A percentile compares a stretch with the other conserved stretches of the same genome.
Evolutionary conservation across 35 echinoderm and acorn worm genomes (phyloP).

Genomic region (Chiridota heheva): DNA sequence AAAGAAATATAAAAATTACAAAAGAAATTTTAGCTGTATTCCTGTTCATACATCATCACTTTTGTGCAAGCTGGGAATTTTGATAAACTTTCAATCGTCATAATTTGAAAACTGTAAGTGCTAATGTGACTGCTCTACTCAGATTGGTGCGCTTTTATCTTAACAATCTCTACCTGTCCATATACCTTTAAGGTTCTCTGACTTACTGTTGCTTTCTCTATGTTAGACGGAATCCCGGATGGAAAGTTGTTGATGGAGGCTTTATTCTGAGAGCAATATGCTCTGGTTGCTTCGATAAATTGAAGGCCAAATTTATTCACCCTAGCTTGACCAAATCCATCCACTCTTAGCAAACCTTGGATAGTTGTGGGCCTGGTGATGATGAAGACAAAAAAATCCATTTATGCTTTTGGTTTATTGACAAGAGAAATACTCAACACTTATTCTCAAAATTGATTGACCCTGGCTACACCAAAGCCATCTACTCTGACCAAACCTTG

Average conservation of each 20-base stretch:
- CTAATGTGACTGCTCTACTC: no score
- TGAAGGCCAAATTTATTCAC: slow-evolving; percentile 74
- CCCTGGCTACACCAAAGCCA: slow-evolving; percentile 83
- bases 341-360: slow-evolving; percentile 69
- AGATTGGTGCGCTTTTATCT: no score
- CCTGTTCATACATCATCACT: no score
- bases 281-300: slow-evolving; percentile 54
- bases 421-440: background rate
- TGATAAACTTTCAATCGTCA: no score
- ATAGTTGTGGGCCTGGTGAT: slow-evolving; percentile 68
- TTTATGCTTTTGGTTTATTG: background rate
- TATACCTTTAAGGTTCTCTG: no score
- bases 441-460: slow-evolving; percentile 83
- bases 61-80: no score
- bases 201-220: slow-evolving; percentile 58
- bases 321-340: slow-evolving; percentile 85
- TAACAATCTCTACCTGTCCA: no score
- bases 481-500: slow-evolving; percentile 75
- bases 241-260: slow-evolving; percentile 74
- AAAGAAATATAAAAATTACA: no score
- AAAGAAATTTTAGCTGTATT: no score
- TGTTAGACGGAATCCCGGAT: slow-evolving; percentile 59
- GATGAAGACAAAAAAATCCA: background rate
- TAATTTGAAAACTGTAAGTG: no score
- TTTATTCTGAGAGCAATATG: slow-evolving; percentile 68